phyloP scores from a whole-genome alignment of 2,797 vertebrate species.

The Xiphorhynchus erythropygius region DNA sequence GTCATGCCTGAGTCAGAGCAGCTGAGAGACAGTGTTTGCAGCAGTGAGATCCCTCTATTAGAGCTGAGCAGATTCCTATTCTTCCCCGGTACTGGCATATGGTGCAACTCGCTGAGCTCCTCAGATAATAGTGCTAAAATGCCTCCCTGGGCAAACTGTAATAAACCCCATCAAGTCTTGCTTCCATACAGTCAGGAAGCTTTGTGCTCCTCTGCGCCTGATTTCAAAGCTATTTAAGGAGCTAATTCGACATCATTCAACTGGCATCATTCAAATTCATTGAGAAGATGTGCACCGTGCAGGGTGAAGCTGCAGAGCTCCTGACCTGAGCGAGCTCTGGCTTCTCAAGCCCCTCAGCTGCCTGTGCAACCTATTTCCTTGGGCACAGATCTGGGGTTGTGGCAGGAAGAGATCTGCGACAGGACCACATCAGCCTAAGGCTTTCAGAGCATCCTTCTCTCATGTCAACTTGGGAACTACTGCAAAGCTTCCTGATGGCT shows the following conservation, averaged over 20 bases:
- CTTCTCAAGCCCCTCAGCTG: neutral
- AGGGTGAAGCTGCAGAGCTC: neutral
- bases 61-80: neutral
- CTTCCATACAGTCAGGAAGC: neutral
- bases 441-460: neutral
- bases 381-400: rapidly evolving
- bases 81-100: neutral
- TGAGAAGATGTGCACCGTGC: rapidly evolving
- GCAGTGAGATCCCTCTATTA: neutral
- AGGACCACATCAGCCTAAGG: neutral
- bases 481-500: neutral
- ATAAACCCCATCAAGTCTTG: neutral
- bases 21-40: neutral
- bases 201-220: neutral
- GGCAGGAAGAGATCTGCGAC: neutral
- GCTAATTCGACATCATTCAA: rapidly evolving
- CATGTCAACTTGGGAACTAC: neutral
- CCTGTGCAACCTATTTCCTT: rapidly evolving
- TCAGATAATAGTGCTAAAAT: neutral
- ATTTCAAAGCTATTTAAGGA: neutral
- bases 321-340: rapidly evolving
- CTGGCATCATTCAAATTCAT: rapidly evolving
- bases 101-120: rapidly evolving
- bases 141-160: neutral
- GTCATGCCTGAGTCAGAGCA: neutral